These are phyloP conservation scores for Parauchenoglanis ngamensis DNA, from an alignment of 2,797 vertebrate genomes.

Conservation along the genomic window DNA sequence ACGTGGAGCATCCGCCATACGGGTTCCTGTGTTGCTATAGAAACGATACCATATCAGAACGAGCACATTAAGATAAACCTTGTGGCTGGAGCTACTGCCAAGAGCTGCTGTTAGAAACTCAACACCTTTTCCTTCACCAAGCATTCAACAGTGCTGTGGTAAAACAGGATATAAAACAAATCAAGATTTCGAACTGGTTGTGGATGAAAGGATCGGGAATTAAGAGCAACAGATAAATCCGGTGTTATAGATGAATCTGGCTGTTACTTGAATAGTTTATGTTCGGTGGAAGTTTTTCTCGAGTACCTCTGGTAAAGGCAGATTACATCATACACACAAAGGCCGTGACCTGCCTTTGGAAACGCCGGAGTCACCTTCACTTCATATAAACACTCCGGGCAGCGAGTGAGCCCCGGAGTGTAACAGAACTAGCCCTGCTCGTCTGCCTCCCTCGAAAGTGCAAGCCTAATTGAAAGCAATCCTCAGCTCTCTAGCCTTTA, in stretches of 20 bases:
- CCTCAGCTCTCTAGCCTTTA: conserved; percentile 81
- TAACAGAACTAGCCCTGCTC: conserved; percentile 48
- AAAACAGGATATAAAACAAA: neutral
- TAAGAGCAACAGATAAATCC: neutral
- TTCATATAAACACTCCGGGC: neutral
- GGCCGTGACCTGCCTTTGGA: neutral
- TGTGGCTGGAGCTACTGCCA: neutral
- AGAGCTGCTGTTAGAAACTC: neutral
- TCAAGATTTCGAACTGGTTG: neutral
- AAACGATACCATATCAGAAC: neutral
- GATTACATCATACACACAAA: neutral
- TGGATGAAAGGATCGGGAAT: neutral
- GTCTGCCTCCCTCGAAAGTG: conserved; percentile 67
- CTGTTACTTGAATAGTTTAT: neutral
- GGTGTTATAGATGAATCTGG: neutral
- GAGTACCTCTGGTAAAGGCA: neutral
- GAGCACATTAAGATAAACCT: neutral
- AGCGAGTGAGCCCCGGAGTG: neutral
- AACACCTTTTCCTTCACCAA: neutral
- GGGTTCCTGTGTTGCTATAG: neutral
- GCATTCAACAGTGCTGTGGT: neutral
- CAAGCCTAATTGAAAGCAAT: conserved; percentile 92
- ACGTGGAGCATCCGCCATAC: neutral
- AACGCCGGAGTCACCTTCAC: conserved; percentile 30
- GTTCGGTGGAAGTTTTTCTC: neutral